Conservation (phyloP, 2,888 invertebrate genomes). For the Euzophera pinguis region DNA sequence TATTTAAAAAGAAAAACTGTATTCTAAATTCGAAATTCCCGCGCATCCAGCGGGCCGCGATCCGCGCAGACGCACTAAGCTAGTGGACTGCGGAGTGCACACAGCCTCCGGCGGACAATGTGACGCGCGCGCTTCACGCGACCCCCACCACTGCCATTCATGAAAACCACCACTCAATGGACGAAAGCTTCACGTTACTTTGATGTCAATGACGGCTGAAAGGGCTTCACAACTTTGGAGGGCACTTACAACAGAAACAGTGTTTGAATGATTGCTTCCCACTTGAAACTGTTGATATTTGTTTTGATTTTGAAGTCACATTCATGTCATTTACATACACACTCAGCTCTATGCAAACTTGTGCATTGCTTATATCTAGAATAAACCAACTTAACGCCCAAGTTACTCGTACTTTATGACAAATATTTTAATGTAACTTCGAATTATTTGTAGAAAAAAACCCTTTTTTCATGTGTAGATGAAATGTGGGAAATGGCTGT, state of each 20-base stretch:
- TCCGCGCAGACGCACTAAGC: constrained; percentile 52
- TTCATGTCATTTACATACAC: no score
- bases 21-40: constrained; percentile 56
- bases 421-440: no score
- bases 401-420: no score
- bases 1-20: constrained; percentile 27
- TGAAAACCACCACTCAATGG: constrained; percentile 61
- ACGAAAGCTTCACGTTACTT: constrained; percentile 27
- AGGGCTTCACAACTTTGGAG: neutral
- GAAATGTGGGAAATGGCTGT: no score
- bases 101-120: constrained; percentile 46
- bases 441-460: no score
- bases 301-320: neutral
- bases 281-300: neutral
- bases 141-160: constrained; percentile 68
- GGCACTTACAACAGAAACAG: neutral
- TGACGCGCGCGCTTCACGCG: constrained; percentile 45
- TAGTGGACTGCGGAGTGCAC: constrained; percentile 42
- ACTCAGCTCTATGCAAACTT: no score
- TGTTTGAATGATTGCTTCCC: neutral
- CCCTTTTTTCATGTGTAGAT: no score
- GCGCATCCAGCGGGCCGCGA: constrained; percentile 41
- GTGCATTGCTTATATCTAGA: no score
- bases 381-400: no score
- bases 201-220: constrained; percentile 22